Conservation (phyloP, 1,140 invertebrate genomes). For the Neocloeon triangulifer region DNA sequence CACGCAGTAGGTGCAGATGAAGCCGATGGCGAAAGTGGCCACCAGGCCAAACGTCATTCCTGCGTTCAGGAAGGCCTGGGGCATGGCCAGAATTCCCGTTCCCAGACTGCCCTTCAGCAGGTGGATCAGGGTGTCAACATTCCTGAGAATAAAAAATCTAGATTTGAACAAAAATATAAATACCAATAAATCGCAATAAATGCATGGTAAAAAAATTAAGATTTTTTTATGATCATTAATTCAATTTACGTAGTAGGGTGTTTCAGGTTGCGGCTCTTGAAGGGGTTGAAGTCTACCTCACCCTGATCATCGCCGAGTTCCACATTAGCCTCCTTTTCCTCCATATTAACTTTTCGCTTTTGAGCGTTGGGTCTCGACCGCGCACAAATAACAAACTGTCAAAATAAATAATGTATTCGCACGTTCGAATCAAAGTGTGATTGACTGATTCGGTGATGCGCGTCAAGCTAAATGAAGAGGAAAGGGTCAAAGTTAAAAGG, state of each 20-base stretch:
- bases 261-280: slow-evolving; percentile 48
- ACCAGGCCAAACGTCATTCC: slow-evolving; percentile 56
- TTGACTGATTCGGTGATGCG: too few species aligned
- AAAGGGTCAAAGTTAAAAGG: too few species aligned
- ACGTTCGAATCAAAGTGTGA: too few species aligned
- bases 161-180: too few species aligned
- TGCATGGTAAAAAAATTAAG: slow-evolving; percentile 14
- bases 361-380: too few species aligned
- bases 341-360: too few species aligned
- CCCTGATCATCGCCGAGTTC: slow-evolving; percentile 45
- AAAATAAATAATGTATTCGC: too few species aligned
- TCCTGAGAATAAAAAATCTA: too few species aligned
- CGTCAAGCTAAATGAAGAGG: too few species aligned
- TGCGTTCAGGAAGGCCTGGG: slow-evolving; percentile 66
- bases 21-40: slow-evolving; percentile 48
- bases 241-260: slow-evolving; percentile 45
- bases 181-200: too few species aligned
- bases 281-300: slow-evolving; percentile 57
- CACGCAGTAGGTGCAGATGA: slow-evolving; percentile 64
- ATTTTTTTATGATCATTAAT: slow-evolving; percentile 1
- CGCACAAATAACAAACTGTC: too few species aligned
- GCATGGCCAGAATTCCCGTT: slow-evolving; percentile 80
- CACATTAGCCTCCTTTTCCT: slow-evolving; percentile 38
- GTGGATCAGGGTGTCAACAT: slow-evolving; percentile 62
- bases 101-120: slow-evolving; percentile 73